Evolutionary conservation across 2,888 invertebrate species (phyloP).

Genomic region (Nasonia oneida): DNA sequence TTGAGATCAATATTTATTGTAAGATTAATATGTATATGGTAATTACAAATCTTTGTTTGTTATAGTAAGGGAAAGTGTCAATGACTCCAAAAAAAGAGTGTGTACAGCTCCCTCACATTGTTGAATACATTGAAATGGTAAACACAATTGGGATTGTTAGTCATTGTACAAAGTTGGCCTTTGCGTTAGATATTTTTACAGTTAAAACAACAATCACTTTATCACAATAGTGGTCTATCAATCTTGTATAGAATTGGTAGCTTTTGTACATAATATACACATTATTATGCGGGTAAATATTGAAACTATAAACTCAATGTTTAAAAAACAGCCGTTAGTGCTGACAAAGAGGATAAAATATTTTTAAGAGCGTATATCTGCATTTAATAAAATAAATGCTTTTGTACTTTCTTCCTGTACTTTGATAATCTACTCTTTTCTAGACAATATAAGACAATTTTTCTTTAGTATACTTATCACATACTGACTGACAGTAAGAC

Average conservation of each 20-base stretch:
- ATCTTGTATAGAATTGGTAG: constrained; percentile 21
- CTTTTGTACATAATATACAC: constrained; percentile 14
- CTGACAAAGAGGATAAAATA: not conserved
- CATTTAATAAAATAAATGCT: constrained; percentile 32
- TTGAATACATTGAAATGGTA: constrained; percentile 48
- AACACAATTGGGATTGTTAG: constrained; percentile 49
- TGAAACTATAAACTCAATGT: constrained; percentile 13
- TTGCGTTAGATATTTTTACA: constrained; percentile 15
- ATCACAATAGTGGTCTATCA: constrained; percentile 53
- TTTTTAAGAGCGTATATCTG: not conserved
- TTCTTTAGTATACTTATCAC: constrained; percentile 50
- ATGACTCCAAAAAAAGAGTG: constrained; percentile 2
- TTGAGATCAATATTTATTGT: constrained; percentile 61
- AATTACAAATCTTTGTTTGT: not conserved
- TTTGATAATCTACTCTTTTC: constrained; percentile 31
- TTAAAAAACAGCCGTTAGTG: not conserved
- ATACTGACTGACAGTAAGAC: constrained; percentile 46
- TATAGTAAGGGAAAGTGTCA: not conserved
- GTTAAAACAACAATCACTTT: constrained; percentile 40
- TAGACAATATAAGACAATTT: constrained; percentile 27
- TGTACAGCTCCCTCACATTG: constrained; percentile 40
- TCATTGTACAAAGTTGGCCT: constrained; percentile 48
- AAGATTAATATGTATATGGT: constrained; percentile 38
- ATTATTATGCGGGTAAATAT: constrained; percentile 33
- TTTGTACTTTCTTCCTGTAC: constrained; percentile 37